Conservation (phyloP, 2,113 vertebrate genomes). For the Saimiri boliviensis region DNA sequence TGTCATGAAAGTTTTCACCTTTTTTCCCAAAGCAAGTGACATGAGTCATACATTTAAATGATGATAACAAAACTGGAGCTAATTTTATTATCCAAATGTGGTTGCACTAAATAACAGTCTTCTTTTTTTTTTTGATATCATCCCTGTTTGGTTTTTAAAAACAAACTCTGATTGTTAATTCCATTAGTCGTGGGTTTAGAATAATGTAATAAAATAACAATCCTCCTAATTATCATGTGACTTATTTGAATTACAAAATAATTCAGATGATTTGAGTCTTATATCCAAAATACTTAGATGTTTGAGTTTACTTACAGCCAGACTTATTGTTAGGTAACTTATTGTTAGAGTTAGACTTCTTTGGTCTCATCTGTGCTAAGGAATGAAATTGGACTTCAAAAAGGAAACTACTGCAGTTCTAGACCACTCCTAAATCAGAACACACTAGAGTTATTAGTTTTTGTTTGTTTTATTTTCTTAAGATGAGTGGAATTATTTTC, state of each 20-base stretch:
- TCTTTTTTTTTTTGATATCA: not conserved
- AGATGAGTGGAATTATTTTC: not conserved
- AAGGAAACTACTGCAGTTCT: not conserved
- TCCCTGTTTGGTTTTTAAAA: not conserved
- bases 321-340: not conserved
- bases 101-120: not conserved
- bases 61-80: not conserved
- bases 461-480: not conserved
- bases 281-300: not conserved
- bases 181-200: not conserved
- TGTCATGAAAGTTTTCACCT: constrained; percentile 38
- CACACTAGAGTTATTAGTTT: not conserved
- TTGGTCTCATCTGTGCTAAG: not conserved
- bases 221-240: not conserved
- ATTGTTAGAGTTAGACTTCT: not conserved
- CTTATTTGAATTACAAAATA: not conserved
- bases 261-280: not conserved
- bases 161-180: not conserved
- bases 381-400: not conserved
- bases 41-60: constrained; percentile 22
- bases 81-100: constrained; percentile 15
- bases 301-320: not conserved
- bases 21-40: not conserved
- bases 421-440: not conserved
- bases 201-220: not conserved